A percentile compares a stretch with the other conserved stretches of the same genome.
Conservation (phyloP, 2,888 invertebrate species). For the Ectemnius cavifrons region DNA sequence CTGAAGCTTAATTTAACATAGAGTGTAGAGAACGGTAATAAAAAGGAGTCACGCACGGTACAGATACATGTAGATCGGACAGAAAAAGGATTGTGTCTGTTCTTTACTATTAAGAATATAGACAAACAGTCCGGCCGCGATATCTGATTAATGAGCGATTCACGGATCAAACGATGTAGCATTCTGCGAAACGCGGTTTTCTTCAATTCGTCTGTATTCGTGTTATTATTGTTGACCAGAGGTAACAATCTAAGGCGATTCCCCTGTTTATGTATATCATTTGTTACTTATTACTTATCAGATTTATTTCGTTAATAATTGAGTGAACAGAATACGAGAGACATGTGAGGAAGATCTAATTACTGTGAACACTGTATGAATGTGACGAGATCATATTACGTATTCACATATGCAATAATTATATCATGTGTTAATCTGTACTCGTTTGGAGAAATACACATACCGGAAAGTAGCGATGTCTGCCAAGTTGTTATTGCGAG, state of each 20-base stretch:
- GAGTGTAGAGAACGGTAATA: conserved; percentile 49
- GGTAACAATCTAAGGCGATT: no score
- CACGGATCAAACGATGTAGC: background rate
- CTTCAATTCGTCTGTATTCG: no score
- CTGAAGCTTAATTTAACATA: conserved; percentile 38
- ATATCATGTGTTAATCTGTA: conserved; percentile 48
- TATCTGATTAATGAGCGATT: conserved; percentile 34
- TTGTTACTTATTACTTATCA: no score
- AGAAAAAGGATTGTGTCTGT: conserved; percentile 82
- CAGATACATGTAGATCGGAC: conserved; percentile 56
- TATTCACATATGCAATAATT: conserved; percentile 34
- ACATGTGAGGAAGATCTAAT: no score
- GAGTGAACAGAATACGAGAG: no score
- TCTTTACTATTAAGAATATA: conserved; percentile 84
- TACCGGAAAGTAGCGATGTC: conserved; percentile 34
- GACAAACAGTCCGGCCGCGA: conserved; percentile 77
- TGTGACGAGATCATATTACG: conserved; percentile 17
- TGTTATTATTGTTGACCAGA: no score
- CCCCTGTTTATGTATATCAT: no score
- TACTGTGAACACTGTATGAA: no score
- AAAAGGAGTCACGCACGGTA: conserved; percentile 44
- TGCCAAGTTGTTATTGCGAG: no score
- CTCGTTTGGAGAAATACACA: conserved; percentile 52
- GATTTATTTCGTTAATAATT: no score
- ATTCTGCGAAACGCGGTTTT: no score